Evolutionary conservation across 1,140 invertebrate species (phyloP).

Genomic region (Coenobita brevimanus): DNA sequence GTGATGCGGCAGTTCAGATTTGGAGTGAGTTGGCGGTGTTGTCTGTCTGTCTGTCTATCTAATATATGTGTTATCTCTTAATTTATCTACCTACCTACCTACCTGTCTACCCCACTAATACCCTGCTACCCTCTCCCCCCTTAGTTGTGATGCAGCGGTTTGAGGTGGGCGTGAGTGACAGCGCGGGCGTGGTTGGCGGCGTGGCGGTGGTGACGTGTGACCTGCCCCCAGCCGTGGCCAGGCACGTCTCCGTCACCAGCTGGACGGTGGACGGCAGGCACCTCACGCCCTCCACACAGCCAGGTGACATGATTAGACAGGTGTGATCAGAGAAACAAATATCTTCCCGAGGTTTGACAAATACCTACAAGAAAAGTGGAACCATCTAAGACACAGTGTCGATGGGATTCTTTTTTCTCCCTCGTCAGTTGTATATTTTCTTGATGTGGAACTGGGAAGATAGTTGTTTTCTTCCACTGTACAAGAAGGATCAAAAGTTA

Average conservation of each 20-base stretch:
- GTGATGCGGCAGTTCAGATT: too few relatives aligned
- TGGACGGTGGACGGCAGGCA: constrained; percentile 44
- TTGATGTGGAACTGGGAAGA: too few relatives aligned
- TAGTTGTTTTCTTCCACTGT: too few relatives aligned
- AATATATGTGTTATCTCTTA: too few relatives aligned
- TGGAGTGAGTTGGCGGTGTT: too few relatives aligned
- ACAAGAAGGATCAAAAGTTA: too few relatives aligned
- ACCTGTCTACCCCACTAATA: too few relatives aligned
- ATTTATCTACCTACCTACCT: too few relatives aligned
- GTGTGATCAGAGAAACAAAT: neutral
- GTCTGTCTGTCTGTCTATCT: too few relatives aligned
- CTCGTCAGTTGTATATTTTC: too few relatives aligned
- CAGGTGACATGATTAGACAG: constrained; percentile 19
- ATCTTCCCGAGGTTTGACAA: too few relatives aligned
- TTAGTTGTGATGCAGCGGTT: constrained; percentile 58
- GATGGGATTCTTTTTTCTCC: too few relatives aligned
- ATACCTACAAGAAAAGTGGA: neutral
- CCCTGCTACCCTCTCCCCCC: neutral
- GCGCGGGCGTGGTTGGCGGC: constrained; percentile 45
- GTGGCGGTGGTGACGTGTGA: constrained; percentile 47
- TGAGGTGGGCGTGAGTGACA: constrained; percentile 55
- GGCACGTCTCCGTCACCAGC: constrained; percentile 46
- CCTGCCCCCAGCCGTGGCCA: constrained; percentile 47
- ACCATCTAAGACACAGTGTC: neutral
- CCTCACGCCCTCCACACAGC: constrained; percentile 12